Conservation (phyloP, 2,888 invertebrate species). For the Corythucha ciliata region DNA sequence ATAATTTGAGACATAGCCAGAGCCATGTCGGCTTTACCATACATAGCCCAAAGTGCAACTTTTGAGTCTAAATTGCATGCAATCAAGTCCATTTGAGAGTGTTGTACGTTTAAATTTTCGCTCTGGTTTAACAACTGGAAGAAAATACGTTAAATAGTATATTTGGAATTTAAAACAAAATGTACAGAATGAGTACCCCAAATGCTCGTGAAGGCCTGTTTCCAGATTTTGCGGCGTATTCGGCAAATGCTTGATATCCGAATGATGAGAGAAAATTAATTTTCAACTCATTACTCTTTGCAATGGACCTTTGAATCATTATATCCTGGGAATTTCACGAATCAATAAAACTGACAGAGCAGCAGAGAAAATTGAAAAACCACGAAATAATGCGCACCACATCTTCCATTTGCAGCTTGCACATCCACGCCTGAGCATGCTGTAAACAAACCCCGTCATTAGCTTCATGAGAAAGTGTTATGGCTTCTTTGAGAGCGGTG, state of each 20-base stretch:
- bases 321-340: conserved; percentile 45
- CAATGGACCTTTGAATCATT: conserved; percentile 57
- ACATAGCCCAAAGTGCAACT: conserved; percentile 77
- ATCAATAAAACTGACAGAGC: not conserved
- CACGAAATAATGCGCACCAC: conserved; percentile 38
- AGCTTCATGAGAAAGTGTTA: conserved; percentile 77
- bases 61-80: conserved; percentile 72
- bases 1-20: conserved; percentile 70
- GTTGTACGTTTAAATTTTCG: conserved; percentile 75
- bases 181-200: conserved; percentile 43
- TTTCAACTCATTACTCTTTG: conserved; percentile 57
- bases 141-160: conserved; percentile 34
- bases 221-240: conserved; percentile 60
- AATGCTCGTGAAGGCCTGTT: conserved; percentile 58
- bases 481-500: conserved; percentile 74
- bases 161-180: not conserved
- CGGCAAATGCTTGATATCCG: conserved; percentile 66
- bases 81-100: conserved; percentile 70
- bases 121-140: conserved; percentile 70
- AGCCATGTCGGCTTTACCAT: conserved; percentile 78
- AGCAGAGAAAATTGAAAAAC: not conserved
- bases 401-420: conserved; percentile 47
- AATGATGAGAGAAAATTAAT: conserved; percentile 62
- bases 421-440: conserved; percentile 75
- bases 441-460: conserved; percentile 78